These are phyloP conservation scores for Alexandromys fortis DNA, from an alignment of 2,113 vertebrate genomes.

Conservation along the genomic window DNA sequence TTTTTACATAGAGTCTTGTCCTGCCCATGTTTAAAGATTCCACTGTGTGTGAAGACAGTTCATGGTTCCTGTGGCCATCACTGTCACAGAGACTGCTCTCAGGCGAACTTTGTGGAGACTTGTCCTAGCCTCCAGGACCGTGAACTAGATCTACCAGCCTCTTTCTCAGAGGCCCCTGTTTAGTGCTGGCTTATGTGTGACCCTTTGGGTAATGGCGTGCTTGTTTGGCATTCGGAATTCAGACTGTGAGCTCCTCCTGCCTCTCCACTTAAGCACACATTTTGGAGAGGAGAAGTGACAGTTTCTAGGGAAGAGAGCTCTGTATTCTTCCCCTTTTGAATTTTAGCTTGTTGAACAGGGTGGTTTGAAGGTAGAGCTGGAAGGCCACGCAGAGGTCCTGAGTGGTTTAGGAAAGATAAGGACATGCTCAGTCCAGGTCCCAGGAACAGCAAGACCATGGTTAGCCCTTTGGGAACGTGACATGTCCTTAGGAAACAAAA, in stretches of 20 bases:
- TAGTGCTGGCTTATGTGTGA: neutral
- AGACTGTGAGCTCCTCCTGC: conserved; percentile 43
- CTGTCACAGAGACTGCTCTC: neutral
- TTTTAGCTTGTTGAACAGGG: conserved; percentile 21
- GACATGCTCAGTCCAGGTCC: neutral
- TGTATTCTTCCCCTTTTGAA: neutral
- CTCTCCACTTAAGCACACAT: neutral
- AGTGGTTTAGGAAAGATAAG: neutral
- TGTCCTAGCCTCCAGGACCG: neutral
- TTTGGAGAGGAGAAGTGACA: neutral
- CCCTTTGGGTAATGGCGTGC: neutral
- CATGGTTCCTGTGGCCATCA: neutral
- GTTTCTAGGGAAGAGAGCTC: neutral
- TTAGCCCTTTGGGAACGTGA: conserved; percentile 5
- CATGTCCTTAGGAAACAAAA: conserved; percentile 4
- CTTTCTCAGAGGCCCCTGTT: accelerated
- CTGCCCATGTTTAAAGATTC: neutral
- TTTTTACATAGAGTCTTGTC: neutral
- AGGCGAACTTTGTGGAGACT: neutral
- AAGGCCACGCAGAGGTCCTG: neutral
- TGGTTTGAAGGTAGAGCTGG: conserved; percentile 23
- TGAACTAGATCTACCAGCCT: neutral
- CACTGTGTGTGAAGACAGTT: neutral
- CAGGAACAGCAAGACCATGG: neutral
- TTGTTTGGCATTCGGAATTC: neutral